phyloP scores from a whole-genome alignment of 92 coral and sea anemone species.

The Umimayanthus kanabou region DNA sequence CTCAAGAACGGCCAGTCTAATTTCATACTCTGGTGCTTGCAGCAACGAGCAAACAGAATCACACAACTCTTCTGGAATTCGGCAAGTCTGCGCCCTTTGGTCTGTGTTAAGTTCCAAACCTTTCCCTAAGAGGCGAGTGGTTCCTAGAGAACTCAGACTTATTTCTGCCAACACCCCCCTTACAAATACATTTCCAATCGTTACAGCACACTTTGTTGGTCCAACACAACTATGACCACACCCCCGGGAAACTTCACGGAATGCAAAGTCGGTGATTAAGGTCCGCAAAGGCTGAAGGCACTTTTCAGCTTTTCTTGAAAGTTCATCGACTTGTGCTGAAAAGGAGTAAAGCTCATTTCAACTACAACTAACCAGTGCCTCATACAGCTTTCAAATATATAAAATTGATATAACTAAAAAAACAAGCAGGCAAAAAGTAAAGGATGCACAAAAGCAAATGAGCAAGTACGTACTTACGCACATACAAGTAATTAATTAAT shows the following conservation, averaged over 20 bases:
- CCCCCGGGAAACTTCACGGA: neutral
- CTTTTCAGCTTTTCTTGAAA: constrained; percentile 6
- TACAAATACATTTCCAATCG: constrained; percentile 24
- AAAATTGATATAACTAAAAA: neutral
- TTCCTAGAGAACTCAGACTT: constrained; percentile 1
- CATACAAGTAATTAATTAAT: too few relatives aligned
- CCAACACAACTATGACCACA: neutral
- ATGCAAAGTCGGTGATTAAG: constrained; percentile 11
- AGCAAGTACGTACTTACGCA: neutral
- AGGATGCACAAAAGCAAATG: neutral
- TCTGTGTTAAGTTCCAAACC: neutral
- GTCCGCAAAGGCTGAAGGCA: constrained; percentile 12
- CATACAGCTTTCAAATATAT: neutral
- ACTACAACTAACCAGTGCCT: neutral
- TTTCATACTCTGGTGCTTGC: constrained; percentile 37
- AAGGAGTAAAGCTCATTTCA: neutral
- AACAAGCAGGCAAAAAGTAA: neutral
- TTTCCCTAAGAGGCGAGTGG: neutral
- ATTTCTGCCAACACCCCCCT: constrained; percentile 9
- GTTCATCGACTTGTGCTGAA: neutral
- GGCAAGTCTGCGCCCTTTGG: neutral
- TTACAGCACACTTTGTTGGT: neutral
- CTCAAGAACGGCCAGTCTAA: constrained; percentile 28
- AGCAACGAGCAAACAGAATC: neutral
- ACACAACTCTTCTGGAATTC: neutral